Evolutionary conservation across 2,888 invertebrate genomes (phyloP).

Genomic region (Leptogaster cylindrica): DNA sequence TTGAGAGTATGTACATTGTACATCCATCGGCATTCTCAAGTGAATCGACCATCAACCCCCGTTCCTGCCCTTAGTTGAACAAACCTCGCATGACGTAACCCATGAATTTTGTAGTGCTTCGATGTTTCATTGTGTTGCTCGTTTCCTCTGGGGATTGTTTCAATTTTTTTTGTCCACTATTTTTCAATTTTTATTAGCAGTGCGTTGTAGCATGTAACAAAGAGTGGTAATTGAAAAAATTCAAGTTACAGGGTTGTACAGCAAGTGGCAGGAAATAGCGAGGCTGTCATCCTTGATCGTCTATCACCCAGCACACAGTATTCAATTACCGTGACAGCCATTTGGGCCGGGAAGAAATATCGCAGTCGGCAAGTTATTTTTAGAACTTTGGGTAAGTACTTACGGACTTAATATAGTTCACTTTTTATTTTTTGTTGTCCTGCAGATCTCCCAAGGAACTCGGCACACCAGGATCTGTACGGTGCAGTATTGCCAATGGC

Average conservation of each 20-base stretch:
- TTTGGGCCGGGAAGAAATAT: slow-evolving; percentile 81
- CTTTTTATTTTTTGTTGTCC: too few species aligned
- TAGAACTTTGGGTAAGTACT: slow-evolving; percentile 77
- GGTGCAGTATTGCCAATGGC: slow-evolving; percentile 61
- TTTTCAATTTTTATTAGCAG: slow-evolving; percentile 35
- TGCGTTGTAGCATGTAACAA: slow-evolving; percentile 48
- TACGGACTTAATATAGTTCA: slow-evolving; percentile 47
- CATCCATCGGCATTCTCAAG: neutral
- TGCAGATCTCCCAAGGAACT: slow-evolving; percentile 78
- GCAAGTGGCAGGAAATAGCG: slow-evolving; percentile 88
- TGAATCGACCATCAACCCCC: neutral
- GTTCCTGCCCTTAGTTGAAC: neutral
- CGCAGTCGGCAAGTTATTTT: slow-evolving; percentile 88
- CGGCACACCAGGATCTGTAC: slow-evolving; percentile 74
- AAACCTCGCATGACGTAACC: slow-evolving; percentile 20
- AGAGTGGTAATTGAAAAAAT: slow-evolving; percentile 67
- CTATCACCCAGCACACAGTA: slow-evolving; percentile 87
- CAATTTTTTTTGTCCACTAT: neutral
- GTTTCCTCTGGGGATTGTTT: neutral
- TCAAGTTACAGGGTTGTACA: slow-evolving; percentile 94
- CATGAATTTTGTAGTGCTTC: slow-evolving; percentile 32
- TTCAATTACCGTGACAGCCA: slow-evolving; percentile 84
- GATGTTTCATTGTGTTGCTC: neutral
- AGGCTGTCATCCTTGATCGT: slow-evolving; percentile 82
- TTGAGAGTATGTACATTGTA: too few species aligned